Conservation (phyloP, 2,797 vertebrate genomes). For the Serranus cabrilla region DNA sequence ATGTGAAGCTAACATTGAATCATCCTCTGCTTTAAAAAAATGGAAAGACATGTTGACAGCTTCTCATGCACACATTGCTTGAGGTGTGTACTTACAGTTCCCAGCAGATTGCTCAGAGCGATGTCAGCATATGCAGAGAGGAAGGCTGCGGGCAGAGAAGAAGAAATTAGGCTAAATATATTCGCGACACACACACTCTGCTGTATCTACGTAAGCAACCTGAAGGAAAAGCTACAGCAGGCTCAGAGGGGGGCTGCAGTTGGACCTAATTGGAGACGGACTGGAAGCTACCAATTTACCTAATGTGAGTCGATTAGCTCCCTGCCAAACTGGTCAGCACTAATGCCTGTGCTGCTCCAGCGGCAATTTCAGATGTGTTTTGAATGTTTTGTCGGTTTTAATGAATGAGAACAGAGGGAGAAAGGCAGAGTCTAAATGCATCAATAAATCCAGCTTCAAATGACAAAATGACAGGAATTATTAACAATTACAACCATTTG, state of each 20-base stretch:
- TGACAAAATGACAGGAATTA: not conserved
- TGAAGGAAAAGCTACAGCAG: not conserved
- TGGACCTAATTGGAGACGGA: not conserved
- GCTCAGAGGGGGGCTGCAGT: slow-evolving; percentile 8
- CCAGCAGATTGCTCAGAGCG: slow-evolving; percentile 83
- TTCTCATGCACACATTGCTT: not conserved
- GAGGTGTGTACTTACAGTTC: slow-evolving; percentile 74
- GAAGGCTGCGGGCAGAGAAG: slow-evolving; percentile 71
- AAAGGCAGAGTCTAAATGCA: not conserved
- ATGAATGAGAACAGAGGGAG: not conserved
- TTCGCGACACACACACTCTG: not conserved
- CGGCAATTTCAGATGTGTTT: slow-evolving; percentile 15
- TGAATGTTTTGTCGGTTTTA: not conserved
- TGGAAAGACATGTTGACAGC: not conserved
- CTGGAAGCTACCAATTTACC: slow-evolving; percentile 26
- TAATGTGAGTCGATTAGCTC: slow-evolving; percentile 36
- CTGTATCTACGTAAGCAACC: not conserved
- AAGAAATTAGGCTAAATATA: slow-evolving; percentile 33
- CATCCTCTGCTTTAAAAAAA: not conserved
- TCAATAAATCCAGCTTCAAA: not conserved
- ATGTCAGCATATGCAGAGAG: slow-evolving; percentile 83
- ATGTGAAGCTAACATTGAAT: not conserved
- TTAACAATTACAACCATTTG: slow-evolving; percentile 9
- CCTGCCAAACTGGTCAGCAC: slow-evolving; percentile 28
- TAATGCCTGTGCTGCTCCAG: slow-evolving; percentile 6